Evolutionary conservation across 1,140 invertebrate genomes (phyloP).

Genomic region (Vanessa tameamea): DNA sequence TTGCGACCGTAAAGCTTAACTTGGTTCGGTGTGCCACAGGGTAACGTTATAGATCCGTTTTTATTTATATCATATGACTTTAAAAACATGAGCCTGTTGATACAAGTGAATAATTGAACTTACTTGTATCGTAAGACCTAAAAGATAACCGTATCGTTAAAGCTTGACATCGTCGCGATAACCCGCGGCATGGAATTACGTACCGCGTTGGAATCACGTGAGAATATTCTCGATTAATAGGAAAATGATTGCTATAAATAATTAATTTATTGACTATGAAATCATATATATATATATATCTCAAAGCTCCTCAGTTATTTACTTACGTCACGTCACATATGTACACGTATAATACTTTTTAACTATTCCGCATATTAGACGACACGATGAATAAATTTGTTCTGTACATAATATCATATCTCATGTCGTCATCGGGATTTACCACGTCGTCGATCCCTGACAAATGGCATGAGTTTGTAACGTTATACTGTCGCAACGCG

Average conservation of each 20-base stretch:
- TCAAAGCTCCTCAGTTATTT: too few species aligned
- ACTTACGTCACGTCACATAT: too few species aligned
- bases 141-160: conserved; percentile 35
- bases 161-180: conserved; percentile 36
- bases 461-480: neutral
- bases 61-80: conserved; percentile 23
- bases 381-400: too few species aligned
- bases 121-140: conserved; percentile 34
- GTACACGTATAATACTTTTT: too few species aligned
- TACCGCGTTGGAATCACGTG: conserved; percentile 29
- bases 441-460: neutral
- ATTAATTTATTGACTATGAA: neutral
- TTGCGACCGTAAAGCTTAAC: neutral
- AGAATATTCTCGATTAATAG: conserved; percentile 34
- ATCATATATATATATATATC: neutral
- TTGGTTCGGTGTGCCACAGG: neutral
- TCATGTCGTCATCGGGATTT: neutral
- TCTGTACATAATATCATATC: too few species aligned
- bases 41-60: conserved; percentile 8
- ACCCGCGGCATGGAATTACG: conserved; percentile 27
- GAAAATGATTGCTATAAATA: neutral
- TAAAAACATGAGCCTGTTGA: conserved; percentile 16
- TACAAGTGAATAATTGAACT: conserved; percentile 36
- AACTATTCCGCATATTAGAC: too few species aligned
- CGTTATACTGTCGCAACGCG: too few species aligned